Evolutionary conservation across 2,888 invertebrate species (phyloP), one percentile per base, ranked within the genome.

Genomic region (Orchestes rusci): DNA sequence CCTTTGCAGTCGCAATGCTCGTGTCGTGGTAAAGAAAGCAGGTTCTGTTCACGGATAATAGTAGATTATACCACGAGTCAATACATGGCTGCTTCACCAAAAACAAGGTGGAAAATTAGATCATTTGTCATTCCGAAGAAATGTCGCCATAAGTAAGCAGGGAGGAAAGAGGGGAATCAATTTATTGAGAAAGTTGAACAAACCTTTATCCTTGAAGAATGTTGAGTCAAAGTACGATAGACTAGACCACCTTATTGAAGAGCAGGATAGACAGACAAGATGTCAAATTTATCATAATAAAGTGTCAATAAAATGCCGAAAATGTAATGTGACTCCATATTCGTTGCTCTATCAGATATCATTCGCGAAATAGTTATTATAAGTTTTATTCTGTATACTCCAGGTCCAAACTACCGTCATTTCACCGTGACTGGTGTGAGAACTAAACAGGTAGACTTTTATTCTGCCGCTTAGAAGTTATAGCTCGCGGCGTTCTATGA

Each of bases 11-110:
- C n/a, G n/a, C n/a, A n/a, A n/a, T n/a, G n/a, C n/a, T n/a, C n/a
- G n/a, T n/a, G n/a, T n/a, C n/a, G n/a, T n/a, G n/a, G n/a, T n/a
- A n/a, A n/a, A n/a, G n/a, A n/a, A n/a, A n/a, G n/a, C n/a, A n/a
- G n/a, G n/a, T n/a, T n/a, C n/a, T n/a, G n/a, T n/a, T n/a, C n/a
- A n/a, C n/a, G n/a, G n/a, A n/a, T n/a, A n/a, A n/a, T n/a, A n/a
- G n/a, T n/a, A n/a, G n/a, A n/a, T n/a, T n/a, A n/a, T n/a, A n/a
- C n/a, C n/a, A n/a, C n/a, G n/a, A n/a, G n/a, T n/a, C n/a, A 48
- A 49, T 43, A 46, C 49, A 19, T 49, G 49, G 49, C 47, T 48
- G 27, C 37, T 48, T 12, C 40, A 48, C 29, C 33, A 28, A 28
- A 31, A 32, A 28, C 45, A 41, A 48, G 45, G 36, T 13, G 48